Conservation (phyloP, 2,113 vertebrate species). For the Anguilla rostrata region DNA sequence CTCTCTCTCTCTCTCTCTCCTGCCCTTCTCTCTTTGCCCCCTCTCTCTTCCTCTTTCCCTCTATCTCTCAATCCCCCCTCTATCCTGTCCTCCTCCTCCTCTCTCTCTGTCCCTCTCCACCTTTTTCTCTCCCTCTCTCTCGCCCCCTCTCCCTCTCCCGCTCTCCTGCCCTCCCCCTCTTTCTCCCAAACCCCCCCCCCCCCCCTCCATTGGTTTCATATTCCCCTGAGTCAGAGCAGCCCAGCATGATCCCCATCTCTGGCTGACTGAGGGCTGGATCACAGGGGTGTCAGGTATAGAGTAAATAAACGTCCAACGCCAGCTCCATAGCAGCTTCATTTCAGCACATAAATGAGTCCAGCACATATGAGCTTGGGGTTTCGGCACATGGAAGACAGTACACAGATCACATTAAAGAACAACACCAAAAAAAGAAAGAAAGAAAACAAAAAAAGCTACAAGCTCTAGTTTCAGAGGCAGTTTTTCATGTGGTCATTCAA, state of each 20-base stretch:
- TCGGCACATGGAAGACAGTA: background rate
- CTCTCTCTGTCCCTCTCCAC: background rate
- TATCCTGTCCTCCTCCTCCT: background rate
- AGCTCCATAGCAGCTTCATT: background rate
- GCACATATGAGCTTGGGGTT: background rate
- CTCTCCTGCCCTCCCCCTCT: background rate
- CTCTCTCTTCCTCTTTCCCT: too few relatives aligned
- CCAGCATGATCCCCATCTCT: background rate
- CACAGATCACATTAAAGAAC: background rate
- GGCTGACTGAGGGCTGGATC: background rate
- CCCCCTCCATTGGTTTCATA: background rate
- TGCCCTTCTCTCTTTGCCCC: too few relatives aligned
- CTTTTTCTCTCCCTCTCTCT: too few relatives aligned
- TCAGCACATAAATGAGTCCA: background rate
- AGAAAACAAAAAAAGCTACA: background rate
- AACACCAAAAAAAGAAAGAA: background rate
- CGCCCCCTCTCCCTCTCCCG: background rate
- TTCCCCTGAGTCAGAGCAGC: background rate
- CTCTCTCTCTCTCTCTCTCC: background rate
- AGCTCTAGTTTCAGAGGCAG: background rate
- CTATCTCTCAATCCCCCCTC: too few relatives aligned
- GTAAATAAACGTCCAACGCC: background rate
- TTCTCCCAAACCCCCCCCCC: slow-evolving; percentile 20
- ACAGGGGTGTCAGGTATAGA: background rate
- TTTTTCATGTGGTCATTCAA: background rate